Percentiles rank a stretch among this genome's conserved stretches.
Conservation (phyloP, 2,888 invertebrate species). For the Ochropleura leucogaster region DNA sequence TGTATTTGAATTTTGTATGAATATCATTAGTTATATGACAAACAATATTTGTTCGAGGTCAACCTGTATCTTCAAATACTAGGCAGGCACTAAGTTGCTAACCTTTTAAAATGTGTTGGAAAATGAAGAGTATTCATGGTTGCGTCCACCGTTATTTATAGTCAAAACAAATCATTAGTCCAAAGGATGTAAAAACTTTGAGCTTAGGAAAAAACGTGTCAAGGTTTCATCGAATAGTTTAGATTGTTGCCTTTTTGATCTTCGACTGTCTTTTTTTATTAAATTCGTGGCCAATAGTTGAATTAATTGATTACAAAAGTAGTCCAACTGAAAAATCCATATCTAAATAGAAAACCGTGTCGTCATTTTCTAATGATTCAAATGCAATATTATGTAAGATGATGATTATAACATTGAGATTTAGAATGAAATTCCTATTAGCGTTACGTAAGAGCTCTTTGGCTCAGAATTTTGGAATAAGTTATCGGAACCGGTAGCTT, state of each 20-base stretch:
- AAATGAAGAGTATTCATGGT: conserved; percentile 10
- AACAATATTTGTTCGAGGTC: conserved; percentile 68
- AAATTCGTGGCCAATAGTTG: not conserved
- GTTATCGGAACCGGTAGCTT: conserved; percentile 59
- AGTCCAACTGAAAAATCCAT: not conserved
- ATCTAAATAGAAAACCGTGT: conserved; percentile 6
- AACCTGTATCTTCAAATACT: conserved; percentile 68
- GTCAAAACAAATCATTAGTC: conserved; percentile 39
- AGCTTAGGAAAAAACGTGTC: conserved; percentile 34
- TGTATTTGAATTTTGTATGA: conserved; percentile 54
- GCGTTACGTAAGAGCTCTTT: conserved; percentile 49
- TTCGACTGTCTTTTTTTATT: not conserved
- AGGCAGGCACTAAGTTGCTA: conserved; percentile 37
- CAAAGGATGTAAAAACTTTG: conserved; percentile 19
- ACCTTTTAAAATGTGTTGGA: conserved; percentile 50
- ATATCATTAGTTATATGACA: conserved; percentile 18
- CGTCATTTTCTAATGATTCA: conserved; percentile 17
- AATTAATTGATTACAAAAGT: not conserved
- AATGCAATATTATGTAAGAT: conserved; percentile 51
- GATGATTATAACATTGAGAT: conserved; percentile 44
- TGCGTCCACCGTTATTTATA: conserved; percentile 16
- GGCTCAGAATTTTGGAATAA: conserved; percentile 51
- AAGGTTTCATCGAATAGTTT: conserved; percentile 29
- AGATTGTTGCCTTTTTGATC: not conserved
- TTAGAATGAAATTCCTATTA: conserved; percentile 52